A percentile compares a stretch with the other conserved stretches of the same genome.
Evolutionary conservation across 2,113 vertebrate species (phyloP).

Genomic region (Nothoprocta perdicaria): DNA sequence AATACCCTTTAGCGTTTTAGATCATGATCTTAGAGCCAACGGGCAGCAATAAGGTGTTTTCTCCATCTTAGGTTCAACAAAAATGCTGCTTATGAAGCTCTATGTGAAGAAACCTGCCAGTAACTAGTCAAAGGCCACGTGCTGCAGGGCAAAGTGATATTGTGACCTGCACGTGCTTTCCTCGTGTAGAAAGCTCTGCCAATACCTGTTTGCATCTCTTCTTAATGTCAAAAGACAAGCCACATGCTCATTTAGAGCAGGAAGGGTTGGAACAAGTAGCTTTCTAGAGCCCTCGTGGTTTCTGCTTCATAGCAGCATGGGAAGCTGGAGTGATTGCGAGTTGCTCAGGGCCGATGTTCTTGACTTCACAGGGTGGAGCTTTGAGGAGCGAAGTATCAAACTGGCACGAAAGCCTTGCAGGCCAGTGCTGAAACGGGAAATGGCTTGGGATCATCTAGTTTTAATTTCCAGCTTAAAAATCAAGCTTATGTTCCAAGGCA

Average conservation of each 20-base stretch:
- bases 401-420: not conserved
- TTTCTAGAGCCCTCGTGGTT: not conserved
- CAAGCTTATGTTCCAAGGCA: not conserved
- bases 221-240: not conserved
- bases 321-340: not conserved
- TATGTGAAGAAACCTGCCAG: not conserved
- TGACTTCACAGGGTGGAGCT: not conserved
- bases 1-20: not conserved
- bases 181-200: not conserved
- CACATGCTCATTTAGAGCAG: not conserved
- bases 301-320: not conserved
- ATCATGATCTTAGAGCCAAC: not conserved
- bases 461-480: not conserved
- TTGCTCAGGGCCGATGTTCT: too few species aligned
- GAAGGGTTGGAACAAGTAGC: not conserved
- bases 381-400: not conserved
- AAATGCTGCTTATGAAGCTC: not conserved
- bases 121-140: not conserved
- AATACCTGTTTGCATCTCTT: not conserved
- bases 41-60: not conserved
- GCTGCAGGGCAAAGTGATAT: not conserved
- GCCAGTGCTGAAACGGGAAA: not conserved
- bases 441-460: not conserved
- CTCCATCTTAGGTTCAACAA: not conserved
- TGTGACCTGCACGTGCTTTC: not conserved